Percentiles rank a stretch among this genome's conserved stretches.
Evolutionary conservation across 2,113 vertebrate species (phyloP).

Genomic region (Myocastor coypus): DNA sequence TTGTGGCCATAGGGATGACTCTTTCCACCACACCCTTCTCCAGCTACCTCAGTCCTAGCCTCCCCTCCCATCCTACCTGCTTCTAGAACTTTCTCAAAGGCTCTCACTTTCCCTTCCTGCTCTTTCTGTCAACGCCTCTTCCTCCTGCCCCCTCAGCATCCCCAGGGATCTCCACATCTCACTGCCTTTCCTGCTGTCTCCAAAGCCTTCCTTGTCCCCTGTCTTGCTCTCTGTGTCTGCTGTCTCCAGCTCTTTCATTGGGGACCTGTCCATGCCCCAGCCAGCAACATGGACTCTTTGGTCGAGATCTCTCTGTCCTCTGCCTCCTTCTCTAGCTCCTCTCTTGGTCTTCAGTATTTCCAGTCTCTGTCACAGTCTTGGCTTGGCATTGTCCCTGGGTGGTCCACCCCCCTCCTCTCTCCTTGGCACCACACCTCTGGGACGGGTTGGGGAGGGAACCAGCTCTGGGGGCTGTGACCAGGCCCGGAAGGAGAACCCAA

Average conservation of each 20-base stretch:
- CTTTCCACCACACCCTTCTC: neutral
- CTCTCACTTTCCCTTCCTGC: neutral
- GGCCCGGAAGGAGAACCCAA: constrained; percentile 70
- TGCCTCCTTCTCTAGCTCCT: neutral
- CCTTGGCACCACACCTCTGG: neutral
- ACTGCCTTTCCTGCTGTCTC: neutral
- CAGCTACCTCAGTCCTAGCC: neutral
- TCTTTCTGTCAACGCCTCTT: neutral
- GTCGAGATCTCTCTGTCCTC: neutral
- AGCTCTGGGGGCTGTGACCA: constrained; percentile 75
- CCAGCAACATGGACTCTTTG: neutral
- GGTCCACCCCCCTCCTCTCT: constrained; percentile 51
- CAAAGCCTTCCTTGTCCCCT: neutral
- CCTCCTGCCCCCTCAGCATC: neutral
- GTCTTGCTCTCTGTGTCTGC: neutral
- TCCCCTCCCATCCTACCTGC: neutral
- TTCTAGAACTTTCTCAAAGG: neutral
- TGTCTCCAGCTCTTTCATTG: neutral
- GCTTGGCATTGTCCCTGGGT: constrained; percentile 64
- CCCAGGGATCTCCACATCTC: neutral
- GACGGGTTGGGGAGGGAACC: constrained; percentile 68
- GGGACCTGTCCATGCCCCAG: neutral
- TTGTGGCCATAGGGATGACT: neutral
- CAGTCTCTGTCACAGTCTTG: neutral
- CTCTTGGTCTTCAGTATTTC: neutral